phyloP scores from a whole-genome alignment of 2,797 vertebrate genomes.

The Lutjanus argentimaculatus region DNA sequence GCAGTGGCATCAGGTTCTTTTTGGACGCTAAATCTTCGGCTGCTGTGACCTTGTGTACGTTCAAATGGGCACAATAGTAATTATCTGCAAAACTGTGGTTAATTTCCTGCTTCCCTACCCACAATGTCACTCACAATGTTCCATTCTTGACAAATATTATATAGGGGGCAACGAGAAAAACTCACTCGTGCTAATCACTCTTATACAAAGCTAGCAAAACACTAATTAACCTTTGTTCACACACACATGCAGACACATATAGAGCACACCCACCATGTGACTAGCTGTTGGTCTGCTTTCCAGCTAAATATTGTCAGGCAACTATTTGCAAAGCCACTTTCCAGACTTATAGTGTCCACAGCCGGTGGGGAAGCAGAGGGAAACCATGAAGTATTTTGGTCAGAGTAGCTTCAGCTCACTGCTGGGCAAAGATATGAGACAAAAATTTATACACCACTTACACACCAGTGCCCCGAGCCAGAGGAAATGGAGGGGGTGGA shows the following conservation, averaged over 20 bases:
- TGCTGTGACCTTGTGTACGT: conserved; percentile 34
- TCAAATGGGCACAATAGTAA: conserved; percentile 28
- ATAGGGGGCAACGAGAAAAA: conserved; percentile 18
- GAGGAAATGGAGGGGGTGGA: conserved; percentile 58
- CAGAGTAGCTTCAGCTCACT: conserved; percentile 40
- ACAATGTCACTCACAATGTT: conserved; percentile 6
- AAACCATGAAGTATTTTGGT: conserved; percentile 30
- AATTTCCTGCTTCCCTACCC: conserved; percentile 36
- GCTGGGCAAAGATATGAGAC: conserved; percentile 50
- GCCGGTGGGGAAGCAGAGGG: conserved; percentile 21
- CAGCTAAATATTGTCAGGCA: neutral
- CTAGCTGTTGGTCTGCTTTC: neutral
- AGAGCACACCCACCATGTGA: neutral
- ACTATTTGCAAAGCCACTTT: conserved; percentile 9
- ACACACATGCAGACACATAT: neutral
- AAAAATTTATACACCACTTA: conserved; percentile 59
- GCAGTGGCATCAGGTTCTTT: conserved; percentile 1
- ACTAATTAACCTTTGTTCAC: conserved; percentile 33
- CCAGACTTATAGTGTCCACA: neutral
- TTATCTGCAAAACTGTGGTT: conserved; percentile 31
- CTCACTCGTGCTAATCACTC: conserved; percentile 30
- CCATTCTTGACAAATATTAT: conserved; percentile 28
- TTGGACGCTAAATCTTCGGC: conserved; percentile 24
- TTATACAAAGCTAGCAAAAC: conserved; percentile 28
- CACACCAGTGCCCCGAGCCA: conserved; percentile 50